Evolutionary conservation across 2,888 invertebrate species (phyloP), one percentile per base, ranked within the genome.

Genomic region (Drosophila rubida): DNA sequence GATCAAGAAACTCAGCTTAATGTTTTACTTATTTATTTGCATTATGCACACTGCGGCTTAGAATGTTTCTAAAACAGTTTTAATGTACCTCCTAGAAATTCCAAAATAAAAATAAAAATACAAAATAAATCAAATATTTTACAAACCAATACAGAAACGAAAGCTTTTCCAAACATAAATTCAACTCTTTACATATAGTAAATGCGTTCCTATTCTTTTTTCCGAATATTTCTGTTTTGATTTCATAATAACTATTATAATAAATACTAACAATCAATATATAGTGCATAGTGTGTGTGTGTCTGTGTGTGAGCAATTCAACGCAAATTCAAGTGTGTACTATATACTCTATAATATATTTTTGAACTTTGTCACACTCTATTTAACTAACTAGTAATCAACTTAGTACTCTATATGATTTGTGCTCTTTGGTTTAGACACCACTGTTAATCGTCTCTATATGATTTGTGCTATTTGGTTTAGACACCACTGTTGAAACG

Each of bases 1-100:
- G 75, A 89, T 85, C 80, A 80, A 83, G 76, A 88, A 82, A 79
- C 89, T 88, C 89, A 80, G 78, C 80, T 84, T 83, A 70, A 86
- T 86, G 75, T 86, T 87, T 87, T 85, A 88, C 65, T 69, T 79
- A 87, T 89, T 90, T 87, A 84, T 88, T 90, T 90, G 91, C 90
- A 90, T 91, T 90, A 88, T 89, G 90, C 90, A 90, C 90, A 91
- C 91, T 91, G 89, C 90, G 90, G 90, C 89, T 90, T 90, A 87
- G 80, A 89, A 85, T 81, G 81, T 89, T 89, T 78, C 73, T 77
- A 53, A 55, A 86, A 72, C 69, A 80, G 53, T 54, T 73, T 76
- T 62, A 70, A 77, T 78, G 75, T 85, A 73, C 69, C 68, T 69
- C 30, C 39, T 66, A 75, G 80, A 65, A 74, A 53, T 48, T 74